Evolutionary conservation across 92 coral and sea anemone genomes (phyloP).

Genomic region (Scolanthus callimorphus): DNA sequence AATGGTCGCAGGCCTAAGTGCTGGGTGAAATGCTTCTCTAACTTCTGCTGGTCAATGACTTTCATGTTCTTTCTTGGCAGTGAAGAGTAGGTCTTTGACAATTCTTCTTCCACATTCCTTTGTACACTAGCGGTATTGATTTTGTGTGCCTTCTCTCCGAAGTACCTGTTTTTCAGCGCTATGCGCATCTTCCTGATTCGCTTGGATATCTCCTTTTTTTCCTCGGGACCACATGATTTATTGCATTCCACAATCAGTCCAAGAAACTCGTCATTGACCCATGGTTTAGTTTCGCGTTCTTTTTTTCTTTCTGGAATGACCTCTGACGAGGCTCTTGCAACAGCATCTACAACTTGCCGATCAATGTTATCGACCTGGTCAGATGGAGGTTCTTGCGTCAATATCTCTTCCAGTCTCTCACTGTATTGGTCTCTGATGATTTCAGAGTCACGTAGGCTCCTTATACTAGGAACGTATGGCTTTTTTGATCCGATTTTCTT

Average conservation of each 20-base stretch:
- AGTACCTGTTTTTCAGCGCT: conserved; percentile 15
- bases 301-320: too few species aligned
- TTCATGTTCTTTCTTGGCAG: too few species aligned
- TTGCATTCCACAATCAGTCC: background rate
- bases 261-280: conserved; percentile 4
- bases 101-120: conserved; percentile 10
- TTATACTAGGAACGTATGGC: too few species aligned
- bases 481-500: background rate
- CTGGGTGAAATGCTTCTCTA: conserved; percentile 11
- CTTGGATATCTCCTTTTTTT: background rate
- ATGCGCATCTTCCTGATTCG: too few species aligned
- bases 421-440: too few species aligned
- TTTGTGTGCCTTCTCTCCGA: conserved; percentile 1
- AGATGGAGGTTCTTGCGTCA: too few species aligned
- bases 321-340: too few species aligned
- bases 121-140: conserved; percentile 16
- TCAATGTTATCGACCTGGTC: too few species aligned
- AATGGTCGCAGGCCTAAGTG: conserved; percentile 8
- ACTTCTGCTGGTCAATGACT: too few species aligned
- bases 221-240: background rate
- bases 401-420: too few species aligned
- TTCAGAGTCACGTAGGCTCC: too few species aligned
- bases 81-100: conserved; percentile 6
- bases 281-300: conserved; percentile 3
- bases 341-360: too few species aligned